phyloP scores from a whole-genome alignment of 2,797 vertebrate species.

The Falco novaeseelandiae region DNA sequence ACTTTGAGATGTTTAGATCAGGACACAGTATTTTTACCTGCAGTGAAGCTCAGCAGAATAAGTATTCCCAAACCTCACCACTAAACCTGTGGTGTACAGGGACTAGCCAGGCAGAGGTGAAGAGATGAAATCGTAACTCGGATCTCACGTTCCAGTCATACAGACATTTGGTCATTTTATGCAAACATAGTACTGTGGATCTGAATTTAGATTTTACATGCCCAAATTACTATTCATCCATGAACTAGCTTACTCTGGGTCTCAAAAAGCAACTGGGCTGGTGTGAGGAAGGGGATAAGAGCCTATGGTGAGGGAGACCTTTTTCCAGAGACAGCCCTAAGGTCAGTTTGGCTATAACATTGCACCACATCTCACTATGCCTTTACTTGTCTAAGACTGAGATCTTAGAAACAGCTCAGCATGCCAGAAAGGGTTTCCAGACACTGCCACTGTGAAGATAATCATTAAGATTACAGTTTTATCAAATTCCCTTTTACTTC shows the following conservation, averaged over 20 bases:
- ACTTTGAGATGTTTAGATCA: neutral
- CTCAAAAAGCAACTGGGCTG: neutral
- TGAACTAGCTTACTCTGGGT: neutral
- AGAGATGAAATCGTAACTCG: neutral
- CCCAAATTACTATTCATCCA: neutral
- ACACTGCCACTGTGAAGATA: neutral
- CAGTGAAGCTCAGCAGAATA: neutral
- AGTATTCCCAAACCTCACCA: neutral
- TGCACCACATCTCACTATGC: neutral
- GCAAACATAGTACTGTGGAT: neutral
- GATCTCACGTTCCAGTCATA: neutral
- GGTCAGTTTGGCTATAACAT: neutral
- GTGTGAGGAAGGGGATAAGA: neutral
- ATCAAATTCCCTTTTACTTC: neutral
- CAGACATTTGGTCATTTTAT: accelerated
- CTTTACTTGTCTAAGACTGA: accelerated
- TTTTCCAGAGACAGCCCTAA: neutral
- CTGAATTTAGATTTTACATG: neutral
- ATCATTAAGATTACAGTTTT: neutral
- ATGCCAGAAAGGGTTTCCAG: neutral
- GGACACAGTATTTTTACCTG: neutral
- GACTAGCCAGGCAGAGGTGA: neutral
- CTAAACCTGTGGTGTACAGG: neutral
- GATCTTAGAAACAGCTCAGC: neutral
- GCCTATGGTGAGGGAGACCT: neutral